Base-by-base conservation (phyloP, 2,797 vertebrate genomes). In the Gila robusta region DNA sequence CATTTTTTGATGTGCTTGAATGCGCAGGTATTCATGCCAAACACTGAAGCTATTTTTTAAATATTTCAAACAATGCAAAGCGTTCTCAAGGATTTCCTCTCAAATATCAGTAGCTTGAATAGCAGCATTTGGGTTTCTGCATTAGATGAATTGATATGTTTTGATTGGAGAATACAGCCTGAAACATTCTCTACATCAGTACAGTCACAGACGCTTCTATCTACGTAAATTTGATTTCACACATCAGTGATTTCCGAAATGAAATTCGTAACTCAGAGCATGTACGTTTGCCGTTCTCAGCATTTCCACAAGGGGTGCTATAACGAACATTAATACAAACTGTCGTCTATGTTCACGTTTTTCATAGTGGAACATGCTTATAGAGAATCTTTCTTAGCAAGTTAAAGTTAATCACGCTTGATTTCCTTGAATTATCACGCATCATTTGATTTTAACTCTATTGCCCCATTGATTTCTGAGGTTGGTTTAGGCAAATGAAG, bases 1-100 rank as follows among this genome's bases (percentile, higher is more conserved):
- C 2, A 39, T 12, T 39, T 67, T 52, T 69, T 1, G 7, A 28
- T 62, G 16, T 64, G 32, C 17, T 35, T 70, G 8, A 82, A 62
- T 62, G 54, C 10, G 21, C 80, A 56, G 47, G 79, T 54, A 37
- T 56, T 77, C 49, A 77, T 77, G 74, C 52, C 49, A 77, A 56
- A 79, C 54, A 28, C 54, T 79, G 76, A 79, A 77, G 21, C 23
- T 41, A 32, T 47, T 66, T 79, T 16, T 59, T 47, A 2, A 2
- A 79, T 47, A 79, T 47, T 79, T 1, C n/a, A 64, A 79, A 47
- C 39, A 47, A 66, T 47, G 39, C 59, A 66, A 64, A 64, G 39
- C 5, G 26, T 79, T 64, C 78, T 79, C 59, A 79, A 79, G 78
- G 41, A 67, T 80, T 35, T 39, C 28, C 17, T 41, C 52, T 62